Evolutionary conservation across 1,140 invertebrate genomes (phyloP), one percentile per base, ranked within the genome.

Genomic region (Vanessa atalanta): DNA sequence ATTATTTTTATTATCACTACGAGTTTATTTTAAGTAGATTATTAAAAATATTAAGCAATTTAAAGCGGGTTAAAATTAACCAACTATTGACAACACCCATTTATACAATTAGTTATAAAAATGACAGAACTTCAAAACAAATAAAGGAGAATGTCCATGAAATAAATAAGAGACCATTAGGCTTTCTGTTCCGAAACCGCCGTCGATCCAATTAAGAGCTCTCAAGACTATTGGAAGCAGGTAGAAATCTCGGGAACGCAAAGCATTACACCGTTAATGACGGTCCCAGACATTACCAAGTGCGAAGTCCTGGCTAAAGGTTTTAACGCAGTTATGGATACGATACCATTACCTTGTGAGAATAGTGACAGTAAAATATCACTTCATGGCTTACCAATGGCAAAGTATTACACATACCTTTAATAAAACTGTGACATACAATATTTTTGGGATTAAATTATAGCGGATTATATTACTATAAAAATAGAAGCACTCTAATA

Each of bases 221-320:
- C 67, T 77, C 68, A 73, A 71, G 55, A 65, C 76, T 71, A 77
- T 77, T 77, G 76, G 68, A 72, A 60, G 57, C 75, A 76, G 75
- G 76, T 73, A 73, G 57, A 70, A 73, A 73, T 70, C 66, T 77
- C 61, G 65, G 69, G 68, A 77, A 60, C 75, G 71, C 61, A 60
- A 73, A 50, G 66, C 65, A 73, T 76, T 73, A 72, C 51, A 51
- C 65, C 48, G 47, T 66, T 77, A 77, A 72, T 77, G 75, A 77
- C 66, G 68, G 68, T 63, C 61, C 61, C 26, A 57, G 65, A 70
- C 61, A 70, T 70, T 70, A 72, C 65, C 74, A 63, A 68, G 64
- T 51, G 57, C 53, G 15, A 57, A 23, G 20, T 57, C 70, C 47
- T 61, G 16, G 48, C 63, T 55, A 20, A 76, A 37, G 26, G 60